Base-by-base conservation (phyloP, 2,113 vertebrate genomes). In the Sorex fumeus region DNA sequence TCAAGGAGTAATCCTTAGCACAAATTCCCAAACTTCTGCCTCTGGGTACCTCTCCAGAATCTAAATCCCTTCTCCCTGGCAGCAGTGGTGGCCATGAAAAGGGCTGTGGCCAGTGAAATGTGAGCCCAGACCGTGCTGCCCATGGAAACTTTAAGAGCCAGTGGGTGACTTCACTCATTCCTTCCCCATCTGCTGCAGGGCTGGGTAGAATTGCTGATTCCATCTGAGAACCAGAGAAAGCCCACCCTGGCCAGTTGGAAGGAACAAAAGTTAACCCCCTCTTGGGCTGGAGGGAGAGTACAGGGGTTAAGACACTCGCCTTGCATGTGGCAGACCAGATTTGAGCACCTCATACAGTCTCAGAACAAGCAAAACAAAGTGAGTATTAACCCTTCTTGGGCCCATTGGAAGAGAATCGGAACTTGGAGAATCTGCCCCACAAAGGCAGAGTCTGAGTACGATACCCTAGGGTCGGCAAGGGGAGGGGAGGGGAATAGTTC, bases 41-140 rank as follows among this genome's bases (percentile, higher is more conserved):
- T 32, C 80, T 23, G 16, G 10, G 19, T 13, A 16, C 21, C 0
- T 2, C 1, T 10, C 36, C 60, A 60, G 75, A 67, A 89, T 8
- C 0, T 12, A 62, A 12, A 53, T 85, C 4, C 6, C 40, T 32
- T 4, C 19, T 66, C 23, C 1, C 6, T 10, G 36, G 21, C 30
- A 30, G 80, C 66, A 62, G 3, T 3, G 30, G 70, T 18, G 50
- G 53, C 18, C 67, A 57, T 10, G 18, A 71, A 60, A 69, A 50
- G 86, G 32, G 2, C 40, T 64, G 69, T 85, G 47, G 64, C 70
- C 88, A 81, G 28, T 77, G 36, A 90, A 75, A 71, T n/a, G n/a
- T 19, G 45, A 75, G 18, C 50, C 72, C 53, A 50, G 80, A 74
- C 32, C 4, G 21, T 60, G 27, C 21, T 66, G 69, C 21, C 45